phyloP scores from a whole-genome alignment of 1,140 invertebrate genomes.

The roundworm (Caenorhabditis elegans) region WBcel235 BX284606.5:11833501-11834000 shows the following conservation, averaged over 20 bases:
- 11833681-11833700: no score
- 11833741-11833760: conserved; percentile 57
- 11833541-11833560: conserved; percentile 61
- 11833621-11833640: no score
- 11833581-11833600: conserved; percentile 53
- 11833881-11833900: conserved; percentile 54
- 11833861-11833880: conserved; percentile 52
- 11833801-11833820: conserved; percentile 50
- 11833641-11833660: no score
- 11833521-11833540: conserved; percentile 56
- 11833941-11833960: not conserved
- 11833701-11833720: conserved; percentile 49
- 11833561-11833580: conserved; percentile 57
- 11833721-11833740: conserved; percentile 56
- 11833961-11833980: conserved; percentile 33
- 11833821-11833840: not conserved
- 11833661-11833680: no score
- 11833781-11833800: conserved; percentile 58
- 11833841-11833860: conserved; percentile 20
- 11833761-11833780: conserved; percentile 58
- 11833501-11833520: conserved; percentile 55
- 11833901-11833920: conserved; percentile 52
- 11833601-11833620: not conserved
- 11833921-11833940: conserved; percentile 18
- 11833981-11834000: conserved; percentile 33